Evolutionary conservation across 2,113 vertebrate genomes (phyloP), one percentile per base, ranked within the genome.

Genomic region (Tragelaphus scriptus): DNA sequence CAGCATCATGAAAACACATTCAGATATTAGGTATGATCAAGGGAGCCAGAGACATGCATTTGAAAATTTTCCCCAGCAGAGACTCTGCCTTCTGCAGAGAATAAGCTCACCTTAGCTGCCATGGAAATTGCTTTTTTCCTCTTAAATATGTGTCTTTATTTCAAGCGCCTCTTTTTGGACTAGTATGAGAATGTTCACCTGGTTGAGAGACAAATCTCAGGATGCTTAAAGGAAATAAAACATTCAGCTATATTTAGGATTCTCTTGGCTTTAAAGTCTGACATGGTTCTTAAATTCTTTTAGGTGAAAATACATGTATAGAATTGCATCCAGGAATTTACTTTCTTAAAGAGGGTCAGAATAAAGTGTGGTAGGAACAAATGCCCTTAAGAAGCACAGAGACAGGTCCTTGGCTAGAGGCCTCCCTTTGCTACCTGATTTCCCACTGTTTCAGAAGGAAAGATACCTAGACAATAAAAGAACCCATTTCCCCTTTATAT

Each of bases 111-210:
- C 82, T 93, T 91, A 89, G 88, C 85, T 95, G n/a, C 47, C 58
- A 14, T 86, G 47, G 36, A 96, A 95, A 96, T 85, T 85, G 58
- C 16, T 91, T 95, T 51, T 87, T 82, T 95, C 40, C 88, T 91
- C 88, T 96, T 82, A 95, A 95, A 94, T 51, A 95, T 32, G 21
- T 32, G 32, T 94, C 91, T 88, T 97, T 94, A 94, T 95, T 97
- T 97, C 59, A 90, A 88, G 47, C 9, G 55, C 40, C 36, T 96
- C 77, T 71, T 84, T 90, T 91, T 94, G 61, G 30, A 97, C 75
- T n/a, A 77, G 16, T 32, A 91, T 89, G 89, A 96, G 68, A 94
- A 75, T 75, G 32, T 93, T 94, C 71, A 93, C 56, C 87, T 94
- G 81, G 19, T 96, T 91, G 90, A 94, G 61, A 94, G 81, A 95